Base-by-base conservation (phyloP, 2,797 vertebrate species). In the Characodon lateralis region DNA sequence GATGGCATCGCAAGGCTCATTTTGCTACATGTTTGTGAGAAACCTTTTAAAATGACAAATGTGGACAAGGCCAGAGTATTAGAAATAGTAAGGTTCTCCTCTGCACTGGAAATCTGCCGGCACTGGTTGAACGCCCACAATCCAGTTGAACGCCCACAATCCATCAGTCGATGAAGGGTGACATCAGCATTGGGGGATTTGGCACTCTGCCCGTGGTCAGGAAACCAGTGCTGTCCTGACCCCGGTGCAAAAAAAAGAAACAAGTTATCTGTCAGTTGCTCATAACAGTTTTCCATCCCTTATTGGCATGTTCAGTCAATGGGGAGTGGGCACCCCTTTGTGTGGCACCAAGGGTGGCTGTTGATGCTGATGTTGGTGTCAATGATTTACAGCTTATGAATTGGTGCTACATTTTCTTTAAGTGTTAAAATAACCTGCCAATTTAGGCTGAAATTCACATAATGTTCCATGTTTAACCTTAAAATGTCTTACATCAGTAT, bases 1-100 rank as follows among this genome's bases (percentile, higher is more conserved):
- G 68, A 73, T 51, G 75, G 72, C 73, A 85, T 55, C 41, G 12
- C 48, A 74, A 72, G 55, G 26, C 74, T 81, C 56, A 78, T 28
- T 43, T 68, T 18, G 46, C 9, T 55, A 16, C 26, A 46, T 24
- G n/a, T 73, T 35, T 83, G 48, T 80, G 0, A 14, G 39, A 68
- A 59, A 58, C 56, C 26, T 26, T 59, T 28, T 5, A 26, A 28
- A 26, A 59, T 7, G 10, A n/a, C 2, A 5, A 9, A 46, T 7
- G 66, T 14, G 22, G 10, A n/a, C 9, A 43, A n/a, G 35, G 22
- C 65, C 65, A n/a, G 20, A 41, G 22, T 13, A 9, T 68, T n/a
- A 13, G 9, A 39, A 20, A 7, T 22, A 39, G 18, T 22, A 39
- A 22, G 18, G 35, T 20, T 65, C 35, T 39, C 20, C 18, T 41